Base-by-base conservation (phyloP, 2,888 invertebrate species). In the Polylopha cassiicola region DNA sequence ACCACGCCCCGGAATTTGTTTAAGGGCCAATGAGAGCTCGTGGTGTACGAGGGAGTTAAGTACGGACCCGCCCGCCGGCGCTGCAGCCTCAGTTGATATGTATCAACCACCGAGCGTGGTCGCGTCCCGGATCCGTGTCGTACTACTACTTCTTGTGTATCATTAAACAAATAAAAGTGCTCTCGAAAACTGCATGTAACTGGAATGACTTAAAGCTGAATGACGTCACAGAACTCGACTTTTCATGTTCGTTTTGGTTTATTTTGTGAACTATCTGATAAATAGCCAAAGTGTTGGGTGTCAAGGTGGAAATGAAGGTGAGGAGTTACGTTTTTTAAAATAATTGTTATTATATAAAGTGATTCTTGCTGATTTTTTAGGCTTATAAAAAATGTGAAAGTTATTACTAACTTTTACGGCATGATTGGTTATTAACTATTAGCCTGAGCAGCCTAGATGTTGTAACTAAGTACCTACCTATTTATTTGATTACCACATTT, bases 241-340 rank as follows among this genome's bases (percentile, higher is more conserved):
- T 42, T 31, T 42, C 32, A 51, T 62, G 57, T 58, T 55, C 48
- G 57, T 56, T 58, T 58, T 60, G 58, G 56, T 70, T 65, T 63
- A 58, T 67, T 64, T 63, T 61, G 70, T 73, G 67, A 51, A 50
- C 51, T 44, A 45, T 49, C 55, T 44, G 51, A 52, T 44, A 47
- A 46, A 44, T 50, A 62, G 42, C 58, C 54, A 74, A 72, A 63
- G 76, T 78, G 79, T 71, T 76, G 67, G 69, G 66, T 52, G 72
- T 75, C 44, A 77, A 77, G 56, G 47, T 70, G 57, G 78, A 80
- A 55, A 81, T 81, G 81, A 81, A 81, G 81, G 81, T 79, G 52
- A 65, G 73, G 42, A 16, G 10, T 28, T n/a, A 13, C 3, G n/a
- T 7, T 23, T 29, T 14, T 27, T 10, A 30, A n/a, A n/a, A n/a